Base-by-base conservation (phyloP, 2,888 invertebrate species). In the Oscheius myriophilus region DNA sequence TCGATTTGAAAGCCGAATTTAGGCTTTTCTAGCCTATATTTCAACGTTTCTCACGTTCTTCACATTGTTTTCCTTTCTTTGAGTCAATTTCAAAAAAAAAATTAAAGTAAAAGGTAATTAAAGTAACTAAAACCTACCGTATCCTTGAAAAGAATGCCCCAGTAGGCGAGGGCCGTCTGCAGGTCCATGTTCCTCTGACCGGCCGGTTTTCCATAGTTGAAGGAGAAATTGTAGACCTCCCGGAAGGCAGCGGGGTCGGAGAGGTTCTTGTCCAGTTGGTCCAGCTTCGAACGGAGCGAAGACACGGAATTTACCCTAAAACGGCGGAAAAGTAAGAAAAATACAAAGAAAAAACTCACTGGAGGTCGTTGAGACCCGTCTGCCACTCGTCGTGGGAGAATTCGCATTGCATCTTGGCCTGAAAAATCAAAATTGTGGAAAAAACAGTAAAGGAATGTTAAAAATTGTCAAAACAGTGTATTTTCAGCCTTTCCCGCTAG, bases 141-240 rank as follows among this genome's bases (percentile, higher is more conserved):
- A 23, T 70, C 63, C 16, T 76, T 92, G 75, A 98, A 90, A 66
- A 97, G 94, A 87, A 98, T 96, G 89, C 95, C 93, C 98, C 97
- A 98, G 88, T 98, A 98, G 6, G 95, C 95, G 88, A 98, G 92
- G 66, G 97, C 97, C 93, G 95, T 95, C 85, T 97, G 96, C 83
- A 97, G 89, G 87, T 97, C 97, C 88, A 87, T 74, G 61, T 71
- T 77, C 4, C 82, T 73, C 41, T 78, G 74, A 9, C 78, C 64
- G 12, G 73, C 79, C 16, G 75, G 69, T 67, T 82, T 84, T n/a
- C 80, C 84, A 58, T 84, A 84, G 12, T 33, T 55, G 69, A 80
- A 80, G 7, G 82, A 70, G 69, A 80, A 83, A 25, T 72, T 41
- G 71, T 81, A 81, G 12, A 80, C 70, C 41, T 67, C 59, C 12